Evolutionary conservation across 1,140 invertebrate species (phyloP).

Genomic region (Trypoxylus dichotomus): DNA sequence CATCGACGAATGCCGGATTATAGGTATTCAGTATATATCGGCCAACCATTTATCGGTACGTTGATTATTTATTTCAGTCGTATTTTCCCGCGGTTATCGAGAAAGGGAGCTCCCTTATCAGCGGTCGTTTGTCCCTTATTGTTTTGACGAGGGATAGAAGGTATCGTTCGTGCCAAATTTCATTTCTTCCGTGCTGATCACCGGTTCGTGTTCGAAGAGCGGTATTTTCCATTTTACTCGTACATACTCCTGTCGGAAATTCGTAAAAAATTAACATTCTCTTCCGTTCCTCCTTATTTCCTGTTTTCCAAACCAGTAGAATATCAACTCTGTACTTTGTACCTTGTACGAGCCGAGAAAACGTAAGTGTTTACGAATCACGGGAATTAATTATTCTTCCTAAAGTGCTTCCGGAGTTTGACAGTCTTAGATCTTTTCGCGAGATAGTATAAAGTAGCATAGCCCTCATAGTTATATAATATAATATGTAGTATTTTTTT

Average conservation of each 20-base stretch:
- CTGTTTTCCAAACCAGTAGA: not conserved
- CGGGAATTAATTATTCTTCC: not conserved
- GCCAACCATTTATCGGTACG: not conserved
- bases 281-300: constrained; percentile 1
- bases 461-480: no score
- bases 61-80: constrained; percentile 7
- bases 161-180: not conserved
- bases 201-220: not conserved
- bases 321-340: not conserved
- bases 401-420: not conserved
- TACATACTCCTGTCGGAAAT: not conserved
- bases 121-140: not conserved
- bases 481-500: no score
- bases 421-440: not conserved
- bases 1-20: not conserved
- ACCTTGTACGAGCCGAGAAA: not conserved
- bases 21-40: not conserved
- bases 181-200: constrained; percentile 1
- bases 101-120: not conserved
- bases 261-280: constrained; percentile 4
- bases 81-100: not conserved
- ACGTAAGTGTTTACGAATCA: not conserved
- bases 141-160: constrained; percentile 5
- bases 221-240: not conserved
- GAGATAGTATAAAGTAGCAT: no score